These are phyloP conservation scores for Drosophila carrolli DNA, from an alignment of 1,140 invertebrate genomes.

Conservation along the genomic window DNA sequence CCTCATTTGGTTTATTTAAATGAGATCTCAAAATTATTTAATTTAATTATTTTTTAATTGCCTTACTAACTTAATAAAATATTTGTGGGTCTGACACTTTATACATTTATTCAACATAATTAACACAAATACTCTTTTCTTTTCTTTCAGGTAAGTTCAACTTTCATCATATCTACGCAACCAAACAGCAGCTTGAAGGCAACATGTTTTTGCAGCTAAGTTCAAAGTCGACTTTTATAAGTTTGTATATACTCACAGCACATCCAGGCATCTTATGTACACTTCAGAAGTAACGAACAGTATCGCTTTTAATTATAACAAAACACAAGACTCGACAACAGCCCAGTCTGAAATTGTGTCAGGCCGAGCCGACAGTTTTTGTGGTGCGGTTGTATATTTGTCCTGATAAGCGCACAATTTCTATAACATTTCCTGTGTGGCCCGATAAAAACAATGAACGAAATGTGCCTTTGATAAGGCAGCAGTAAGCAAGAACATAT, in stretches of 20 bases:
- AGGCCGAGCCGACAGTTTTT: slow-evolving; percentile 12
- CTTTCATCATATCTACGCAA: neutral
- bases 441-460: slow-evolving; percentile 63
- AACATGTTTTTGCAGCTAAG: slow-evolving; percentile 49
- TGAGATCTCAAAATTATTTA: slow-evolving; percentile 17
- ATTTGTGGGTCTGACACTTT: no score
- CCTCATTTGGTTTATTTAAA: neutral
- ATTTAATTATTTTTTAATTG: slow-evolving; percentile 19
- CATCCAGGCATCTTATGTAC: neutral
- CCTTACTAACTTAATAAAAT: neutral
- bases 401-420: slow-evolving; percentile 60
- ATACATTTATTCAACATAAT: neutral
- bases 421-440: slow-evolving; percentile 73
- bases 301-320: slow-evolving; percentile 52
- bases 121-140: neutral
- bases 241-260: neutral
- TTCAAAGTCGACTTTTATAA: slow-evolving; percentile 13
- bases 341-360: slow-evolving; percentile 40
- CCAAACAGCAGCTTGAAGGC: neutral
- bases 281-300: slow-evolving; percentile 1
- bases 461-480: slow-evolving; percentile 42
- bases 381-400: slow-evolving; percentile 11
- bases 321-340: slow-evolving; percentile 49
- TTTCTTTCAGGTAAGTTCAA: slow-evolving; percentile 63
- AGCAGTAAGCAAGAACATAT: slow-evolving; percentile 22